These are phyloP conservation scores for Sycobia sp. DNA, from an alignment of 1,140 invertebrate species.

Conservation along the genomic window DNA sequence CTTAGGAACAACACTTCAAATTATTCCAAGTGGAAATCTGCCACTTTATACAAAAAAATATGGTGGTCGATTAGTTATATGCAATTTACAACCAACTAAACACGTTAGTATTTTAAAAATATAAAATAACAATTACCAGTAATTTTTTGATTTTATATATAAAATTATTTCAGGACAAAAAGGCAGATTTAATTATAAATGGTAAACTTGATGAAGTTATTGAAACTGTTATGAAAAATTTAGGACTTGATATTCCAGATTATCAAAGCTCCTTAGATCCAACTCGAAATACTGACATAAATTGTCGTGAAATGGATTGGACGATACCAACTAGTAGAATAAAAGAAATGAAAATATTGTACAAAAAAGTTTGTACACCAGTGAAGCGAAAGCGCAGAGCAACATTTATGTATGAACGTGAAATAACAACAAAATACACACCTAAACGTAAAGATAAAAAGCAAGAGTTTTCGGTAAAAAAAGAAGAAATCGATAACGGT, in stretches of 20 bases:
- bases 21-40: conserved; percentile 94
- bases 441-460: conserved; percentile 33
- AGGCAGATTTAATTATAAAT: conserved; percentile 88
- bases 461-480: conserved; percentile 26
- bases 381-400: conserved; percentile 59
- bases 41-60: conserved; percentile 88
- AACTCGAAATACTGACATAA: conserved; percentile 62
- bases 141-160: conserved; percentile 24
- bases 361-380: conserved; percentile 60
- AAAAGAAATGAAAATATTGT: conserved; percentile 63
- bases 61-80: conserved; percentile 88
- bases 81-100: conserved; percentile 97
- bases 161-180: conserved; percentile 77
- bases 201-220: conserved; percentile 89
- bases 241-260: conserved; percentile 73
- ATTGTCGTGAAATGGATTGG: conserved; percentile 64
- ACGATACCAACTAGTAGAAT: conserved; percentile 64
- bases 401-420: conserved; percentile 58
- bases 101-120: conserved; percentile 70
- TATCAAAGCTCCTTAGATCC: conserved; percentile 74
- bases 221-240: conserved; percentile 73
- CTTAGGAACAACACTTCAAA: conserved; percentile 95
- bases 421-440: conserved; percentile 33
- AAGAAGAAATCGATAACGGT: conserved; percentile 29
- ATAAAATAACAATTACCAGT: conserved; percentile 23